Evolutionary conservation across 2,888 invertebrate genomes (phyloP), one percentile per base, ranked within the genome.

Genomic region (Boloria selene): DNA sequence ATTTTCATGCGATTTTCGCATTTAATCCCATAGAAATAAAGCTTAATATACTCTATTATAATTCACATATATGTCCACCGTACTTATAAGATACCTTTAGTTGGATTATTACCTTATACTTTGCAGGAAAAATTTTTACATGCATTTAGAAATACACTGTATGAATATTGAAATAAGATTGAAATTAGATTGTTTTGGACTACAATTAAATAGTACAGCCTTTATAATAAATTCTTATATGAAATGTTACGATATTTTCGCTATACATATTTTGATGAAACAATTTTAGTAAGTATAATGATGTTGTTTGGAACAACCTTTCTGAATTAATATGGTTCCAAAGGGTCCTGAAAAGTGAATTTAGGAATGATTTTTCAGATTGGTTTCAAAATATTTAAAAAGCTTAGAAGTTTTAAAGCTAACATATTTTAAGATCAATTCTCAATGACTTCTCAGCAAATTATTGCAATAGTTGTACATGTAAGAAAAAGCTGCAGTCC

Each of bases 181-280:
- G 38, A 31, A n/a, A 47, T 64, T 56, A 0, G 47, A 14, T 51
- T 50, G 13, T 42, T 45, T 47, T 26, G 5, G 44, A 38, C n/a
- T 61, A 54, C 71, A 71, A 71, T 71, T 71, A 71, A 69, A 70
- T 62, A 16, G 64, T 44, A 69, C 67, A 69, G 61, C 58, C 55
- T 63, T 65, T 59, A 69, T 38, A 54, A 58, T 50, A 67, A 62
- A 53, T 58, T 61, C 50, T 55, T 51, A 50, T 52, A 67, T 71
- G 69, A 71, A 69, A 67, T 61, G 47, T 67, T 61, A 70, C 68
- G 61, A 51, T 55, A 65, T 70, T 67, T 52, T 64, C 38, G 51
- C 49, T 22, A 26, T 47, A 31, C 47, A 47, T 49, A 16, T 59
- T 59, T 49, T 49, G 31, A 56, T 56, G 22, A 44, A 16, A n/a